Percentiles rank a stretch among this genome's conserved stretches.
phyloP scores from a whole-genome alignment of 2,888 invertebrate genomes.

The Eilema caniola region DNA sequence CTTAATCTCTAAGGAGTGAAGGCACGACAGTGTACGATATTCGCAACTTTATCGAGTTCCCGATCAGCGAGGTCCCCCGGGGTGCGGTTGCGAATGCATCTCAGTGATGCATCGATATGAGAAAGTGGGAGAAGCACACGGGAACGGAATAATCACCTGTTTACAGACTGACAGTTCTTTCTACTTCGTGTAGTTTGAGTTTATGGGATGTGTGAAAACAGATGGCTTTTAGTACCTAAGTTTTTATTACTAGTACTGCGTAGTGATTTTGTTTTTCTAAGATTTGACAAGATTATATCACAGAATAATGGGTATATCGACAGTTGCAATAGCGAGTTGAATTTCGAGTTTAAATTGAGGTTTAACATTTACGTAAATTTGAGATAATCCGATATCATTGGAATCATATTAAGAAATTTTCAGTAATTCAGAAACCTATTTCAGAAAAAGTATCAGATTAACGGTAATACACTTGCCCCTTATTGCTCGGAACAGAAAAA shows the following conservation, averaged over 20 bases:
- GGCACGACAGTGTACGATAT: slow-evolving; percentile 39
- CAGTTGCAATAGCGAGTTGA: neutral
- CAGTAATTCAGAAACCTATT: too few species aligned
- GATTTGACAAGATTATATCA: slow-evolving; percentile 3
- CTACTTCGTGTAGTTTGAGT: slow-evolving; percentile 30
- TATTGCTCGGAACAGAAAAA: neutral
- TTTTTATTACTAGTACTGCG: slow-evolving; percentile 42
- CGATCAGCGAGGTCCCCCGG: slow-evolving; percentile 39
- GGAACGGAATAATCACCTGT: slow-evolving; percentile 75
- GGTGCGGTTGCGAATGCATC: slow-evolving; percentile 73
- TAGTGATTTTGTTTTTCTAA: slow-evolving; percentile 32
- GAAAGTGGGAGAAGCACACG: slow-evolving; percentile 67
- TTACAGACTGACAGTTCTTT: slow-evolving; percentile 55
- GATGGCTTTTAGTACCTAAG: slow-evolving; percentile 29
- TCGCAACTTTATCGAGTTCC: slow-evolving; percentile 46
- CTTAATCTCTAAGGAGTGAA: slow-evolving; percentile 24
- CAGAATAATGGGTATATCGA: neutral
- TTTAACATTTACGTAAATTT: too few species aligned
- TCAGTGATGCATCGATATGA: slow-evolving; percentile 76
- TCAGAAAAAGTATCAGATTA: neutral
- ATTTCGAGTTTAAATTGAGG: too few species aligned
- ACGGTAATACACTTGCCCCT: neutral
- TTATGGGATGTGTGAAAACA: slow-evolving; percentile 33
- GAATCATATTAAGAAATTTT: too few species aligned
- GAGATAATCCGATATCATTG: too few species aligned